A percentile compares a stretch with the other conserved stretches of the same genome.
These are phyloP conservation scores for Montipora capitata DNA, from an alignment of 92 coral and sea anemone species.

Conservation along the genomic window DNA sequence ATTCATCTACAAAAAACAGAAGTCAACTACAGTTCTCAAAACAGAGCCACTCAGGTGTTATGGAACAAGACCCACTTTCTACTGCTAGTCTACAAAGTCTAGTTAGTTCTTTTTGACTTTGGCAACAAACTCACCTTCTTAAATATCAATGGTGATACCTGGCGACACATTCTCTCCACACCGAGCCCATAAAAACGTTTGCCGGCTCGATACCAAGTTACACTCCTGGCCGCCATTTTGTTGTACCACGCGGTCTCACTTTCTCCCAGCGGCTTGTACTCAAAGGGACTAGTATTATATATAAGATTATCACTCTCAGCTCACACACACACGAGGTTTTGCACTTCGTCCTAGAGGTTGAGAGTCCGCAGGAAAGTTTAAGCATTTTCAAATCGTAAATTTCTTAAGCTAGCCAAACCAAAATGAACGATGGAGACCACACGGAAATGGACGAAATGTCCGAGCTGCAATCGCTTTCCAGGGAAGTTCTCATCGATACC, in stretches of 20 bases:
- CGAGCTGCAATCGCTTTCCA: conserved; percentile 67
- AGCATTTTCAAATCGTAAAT: background rate
- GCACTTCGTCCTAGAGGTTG: no score
- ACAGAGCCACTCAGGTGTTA: no score
- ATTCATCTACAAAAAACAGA: no score
- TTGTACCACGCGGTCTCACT: conserved; percentile 68
- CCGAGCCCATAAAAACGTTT: conserved; percentile 11
- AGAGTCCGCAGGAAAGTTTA: no score
- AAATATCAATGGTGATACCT: conserved; percentile 29
- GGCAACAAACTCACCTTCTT: background rate
- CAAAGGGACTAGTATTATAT: no score
- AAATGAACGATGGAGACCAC: conserved; percentile 74
- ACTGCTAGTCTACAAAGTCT: no score
- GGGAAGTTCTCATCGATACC: conserved; percentile 66
- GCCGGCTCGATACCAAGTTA: background rate
- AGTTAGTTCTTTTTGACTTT: no score
- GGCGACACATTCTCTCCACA: conserved; percentile 21
- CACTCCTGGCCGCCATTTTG: conserved; percentile 76
- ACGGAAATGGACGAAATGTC: conserved; percentile 23
- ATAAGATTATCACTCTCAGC: no score
- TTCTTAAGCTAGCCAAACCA: background rate
- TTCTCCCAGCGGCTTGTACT: conserved; percentile 52
- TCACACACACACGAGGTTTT: no score
- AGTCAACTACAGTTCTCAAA: no score
- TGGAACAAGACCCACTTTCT: no score